These are phyloP conservation scores for Numenius phaeopus DNA, from an alignment of 2,797 vertebrate species.

Conservation along the genomic window DNA sequence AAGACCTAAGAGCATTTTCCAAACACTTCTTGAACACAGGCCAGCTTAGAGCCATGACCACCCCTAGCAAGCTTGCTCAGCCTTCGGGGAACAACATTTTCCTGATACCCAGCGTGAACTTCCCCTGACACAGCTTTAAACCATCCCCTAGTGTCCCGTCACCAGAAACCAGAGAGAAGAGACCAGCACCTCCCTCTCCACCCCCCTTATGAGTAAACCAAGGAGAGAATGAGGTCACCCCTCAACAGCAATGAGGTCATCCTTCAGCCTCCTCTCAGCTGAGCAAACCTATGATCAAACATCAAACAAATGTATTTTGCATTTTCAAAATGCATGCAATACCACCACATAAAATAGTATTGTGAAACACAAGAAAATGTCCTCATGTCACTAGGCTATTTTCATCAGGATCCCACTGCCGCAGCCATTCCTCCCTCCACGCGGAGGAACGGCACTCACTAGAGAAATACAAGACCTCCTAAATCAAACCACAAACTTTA, in stretches of 20 bases:
- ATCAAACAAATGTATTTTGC: accelerated
- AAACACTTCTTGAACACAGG: not conserved
- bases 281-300: not conserved
- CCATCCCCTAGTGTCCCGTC: accelerated
- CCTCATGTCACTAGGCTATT: too few relatives aligned
- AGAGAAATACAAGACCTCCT: not conserved
- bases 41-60: not conserved
- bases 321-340: not conserved
- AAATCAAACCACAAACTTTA: not conserved
- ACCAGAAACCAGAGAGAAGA: not conserved
- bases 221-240: accelerated
- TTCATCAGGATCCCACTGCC: not conserved
- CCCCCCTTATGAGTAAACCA: not conserved
- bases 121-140: not conserved
- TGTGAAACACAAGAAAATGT: not conserved
- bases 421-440: too few relatives aligned
- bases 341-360: not conserved
- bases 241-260: not conserved
- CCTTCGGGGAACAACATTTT: not conserved
- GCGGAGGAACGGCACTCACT: not conserved
- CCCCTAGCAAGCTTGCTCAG: not conserved
- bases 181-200: not conserved
- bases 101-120: not conserved
- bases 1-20: not conserved
- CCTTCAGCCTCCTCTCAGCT: not conserved